Evolutionary conservation across 2,888 invertebrate genomes (phyloP), one percentile per base, ranked within the genome.

Genomic region (Tetramorium bicarinatum): DNA sequence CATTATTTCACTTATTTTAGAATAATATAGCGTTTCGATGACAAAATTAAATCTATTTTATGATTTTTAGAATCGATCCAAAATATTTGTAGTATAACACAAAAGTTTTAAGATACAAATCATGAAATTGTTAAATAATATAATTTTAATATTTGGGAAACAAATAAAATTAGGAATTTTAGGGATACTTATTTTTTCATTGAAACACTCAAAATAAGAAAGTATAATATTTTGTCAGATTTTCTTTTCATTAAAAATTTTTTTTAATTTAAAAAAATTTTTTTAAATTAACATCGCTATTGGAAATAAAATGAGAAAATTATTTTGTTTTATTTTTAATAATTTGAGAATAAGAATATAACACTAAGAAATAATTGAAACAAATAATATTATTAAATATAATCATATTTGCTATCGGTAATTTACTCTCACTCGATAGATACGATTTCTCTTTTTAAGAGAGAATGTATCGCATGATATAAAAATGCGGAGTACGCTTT

Each of bases 391-490:
- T 75, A 29, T 34, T 56, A n/a, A 0, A 59, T 18, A 9, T 18
- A 56, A 11, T 59, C 6, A 38, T 76, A 52, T 11, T 62, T 75
- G 15, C 38, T 76, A 29, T 41, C 67, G 52, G 6, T 77, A 77
- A 77, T 54, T 77, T 77, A 54, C 15, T 67, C 25, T 54, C 67
- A 54, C n/a, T 54, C 54, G 76, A 77, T 77, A 77, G n/a, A 67
- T 77, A n/a, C 9, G 41, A 41, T 76, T n/a, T 11, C 52, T n/a
- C 8, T 54, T 67, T 67, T 66, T 66, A 52, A 34, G 11, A 38
- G 13, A 6, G 3, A 11, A 76, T 52, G 4, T 66, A 38, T 41
- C 29, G 29, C 25, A 52, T 38, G 74, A 3, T 74, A 62, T 1
- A 15, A 38, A 38, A 61, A 34, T 15, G 0, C 2, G 3, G 11